A percentile compares a stretch with the other conserved stretches of the same genome.
Evolutionary conservation across 2,888 invertebrate species (phyloP).

Genomic region (Cylindroiulus punctatus): DNA sequence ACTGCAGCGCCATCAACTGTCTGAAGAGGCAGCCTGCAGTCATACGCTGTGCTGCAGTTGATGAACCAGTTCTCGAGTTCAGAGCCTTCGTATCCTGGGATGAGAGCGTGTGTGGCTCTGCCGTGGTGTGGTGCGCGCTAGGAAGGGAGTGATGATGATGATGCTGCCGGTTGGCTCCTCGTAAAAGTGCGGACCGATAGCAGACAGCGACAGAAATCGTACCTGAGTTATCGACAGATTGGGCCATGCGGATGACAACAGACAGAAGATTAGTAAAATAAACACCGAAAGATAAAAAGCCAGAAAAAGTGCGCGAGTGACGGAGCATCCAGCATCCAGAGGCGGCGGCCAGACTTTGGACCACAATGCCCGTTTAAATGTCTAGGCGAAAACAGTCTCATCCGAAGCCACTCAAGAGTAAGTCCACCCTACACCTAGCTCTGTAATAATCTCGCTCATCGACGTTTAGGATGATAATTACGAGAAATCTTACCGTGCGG

Average conservation of each 20-base stretch:
- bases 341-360: slow-evolving; percentile 1
- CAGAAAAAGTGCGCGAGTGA: background rate
- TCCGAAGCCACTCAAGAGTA: slow-evolving; percentile 58
- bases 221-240: too few species aligned
- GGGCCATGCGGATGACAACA: too few species aligned
- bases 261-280: background rate
- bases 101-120: background rate
- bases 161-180: background rate
- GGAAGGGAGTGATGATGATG: too few species aligned
- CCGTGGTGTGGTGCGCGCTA: background rate
- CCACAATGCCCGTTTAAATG: slow-evolving; percentile 52
- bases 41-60: background rate
- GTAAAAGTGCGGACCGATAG: background rate
- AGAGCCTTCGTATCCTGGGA: background rate
- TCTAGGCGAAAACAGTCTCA: slow-evolving; percentile 58
- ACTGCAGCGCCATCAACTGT: too few species aligned
- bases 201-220: too few species aligned
- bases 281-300: background rate
- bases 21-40: background rate
- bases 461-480: too few species aligned
- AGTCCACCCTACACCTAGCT: background rate
- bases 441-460: too few species aligned
- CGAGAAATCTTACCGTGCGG: too few species aligned
- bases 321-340: background rate
- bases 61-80: background rate